phyloP scores from a whole-genome alignment of 2,888 invertebrate species.

The Conomelus anceps region DNA sequence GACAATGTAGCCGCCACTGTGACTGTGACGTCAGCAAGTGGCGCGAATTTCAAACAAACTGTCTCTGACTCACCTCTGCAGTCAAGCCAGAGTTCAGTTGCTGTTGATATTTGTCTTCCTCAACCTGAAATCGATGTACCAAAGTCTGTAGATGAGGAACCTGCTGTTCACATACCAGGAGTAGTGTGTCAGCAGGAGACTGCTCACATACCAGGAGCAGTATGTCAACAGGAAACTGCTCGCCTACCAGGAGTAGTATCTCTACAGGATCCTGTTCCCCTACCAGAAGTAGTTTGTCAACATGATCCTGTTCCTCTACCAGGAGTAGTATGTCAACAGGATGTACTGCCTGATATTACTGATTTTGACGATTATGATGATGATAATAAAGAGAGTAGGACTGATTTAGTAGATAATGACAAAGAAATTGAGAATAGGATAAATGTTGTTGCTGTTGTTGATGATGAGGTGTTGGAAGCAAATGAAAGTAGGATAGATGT shows the following conservation, averaged over 20 bases:
- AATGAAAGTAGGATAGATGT: neutral
- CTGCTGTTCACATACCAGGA: neutral
- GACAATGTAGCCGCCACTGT: neutral
- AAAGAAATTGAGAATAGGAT: slow-evolving; percentile 7
- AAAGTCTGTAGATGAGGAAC: neutral
- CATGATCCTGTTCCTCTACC: neutral
- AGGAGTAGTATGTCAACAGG: neutral
- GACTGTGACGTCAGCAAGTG: neutral
- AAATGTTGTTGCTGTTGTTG: neutral
- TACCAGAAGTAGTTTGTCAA: too few species aligned
- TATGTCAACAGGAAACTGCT: neutral
- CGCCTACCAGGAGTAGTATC: neutral
- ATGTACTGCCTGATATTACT: neutral
- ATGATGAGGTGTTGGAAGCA: neutral
- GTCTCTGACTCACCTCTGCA: neutral
- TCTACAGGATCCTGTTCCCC: neutral
- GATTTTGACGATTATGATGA: neutral
- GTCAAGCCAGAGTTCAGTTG: neutral
- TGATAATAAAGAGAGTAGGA: neutral
- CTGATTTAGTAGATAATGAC: slow-evolving; percentile 7
- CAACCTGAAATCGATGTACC: neutral
- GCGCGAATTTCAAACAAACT: neutral
- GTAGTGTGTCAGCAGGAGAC: neutral
- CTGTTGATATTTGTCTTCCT: neutral
- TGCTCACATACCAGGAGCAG: too few species aligned